Percentiles rank a stretch among this genome's conserved stretches.
These are phyloP conservation scores for Nyctibius bracteatus DNA, from an alignment of 2,113 vertebrate species.

Conservation along the genomic window DNA sequence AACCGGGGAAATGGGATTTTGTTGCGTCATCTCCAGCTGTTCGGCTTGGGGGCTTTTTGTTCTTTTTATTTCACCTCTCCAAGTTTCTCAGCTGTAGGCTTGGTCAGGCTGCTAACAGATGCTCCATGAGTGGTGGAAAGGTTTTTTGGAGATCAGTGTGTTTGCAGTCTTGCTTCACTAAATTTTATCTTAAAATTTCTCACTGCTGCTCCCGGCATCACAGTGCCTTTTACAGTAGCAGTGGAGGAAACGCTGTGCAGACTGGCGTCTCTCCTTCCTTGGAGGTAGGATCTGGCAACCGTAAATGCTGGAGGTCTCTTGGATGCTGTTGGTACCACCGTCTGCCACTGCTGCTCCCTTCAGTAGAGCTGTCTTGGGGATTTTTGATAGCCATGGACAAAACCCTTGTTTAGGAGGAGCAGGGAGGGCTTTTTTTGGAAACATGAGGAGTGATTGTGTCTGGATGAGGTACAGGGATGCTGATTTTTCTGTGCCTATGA, in stretches of 20 bases:
- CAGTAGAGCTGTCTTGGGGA: background rate
- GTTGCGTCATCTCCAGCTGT: background rate
- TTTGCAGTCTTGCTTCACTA: background rate
- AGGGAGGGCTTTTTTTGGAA: background rate
- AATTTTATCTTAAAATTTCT: background rate
- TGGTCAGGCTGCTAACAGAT: background rate
- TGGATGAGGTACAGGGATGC: background rate
- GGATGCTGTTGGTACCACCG: background rate
- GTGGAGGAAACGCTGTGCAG: background rate
- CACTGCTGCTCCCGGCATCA: background rate
- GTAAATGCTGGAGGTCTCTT: background rate
- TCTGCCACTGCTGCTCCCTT: background rate
- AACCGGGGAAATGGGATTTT: background rate
- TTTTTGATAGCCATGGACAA: background rate
- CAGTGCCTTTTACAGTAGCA: background rate
- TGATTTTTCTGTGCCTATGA: background rate
- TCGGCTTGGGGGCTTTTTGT: background rate
- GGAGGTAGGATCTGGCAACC: background rate
- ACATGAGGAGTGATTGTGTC: background rate
- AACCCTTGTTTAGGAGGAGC: background rate
- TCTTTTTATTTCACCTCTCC: background rate
- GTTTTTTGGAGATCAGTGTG: background rate
- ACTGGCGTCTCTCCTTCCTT: rapidly evolving
- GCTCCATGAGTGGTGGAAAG: background rate
- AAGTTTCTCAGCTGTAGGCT: background rate